Conservation (phyloP, 2,113 vertebrate genomes). For the Zosterops lateralis region DNA sequence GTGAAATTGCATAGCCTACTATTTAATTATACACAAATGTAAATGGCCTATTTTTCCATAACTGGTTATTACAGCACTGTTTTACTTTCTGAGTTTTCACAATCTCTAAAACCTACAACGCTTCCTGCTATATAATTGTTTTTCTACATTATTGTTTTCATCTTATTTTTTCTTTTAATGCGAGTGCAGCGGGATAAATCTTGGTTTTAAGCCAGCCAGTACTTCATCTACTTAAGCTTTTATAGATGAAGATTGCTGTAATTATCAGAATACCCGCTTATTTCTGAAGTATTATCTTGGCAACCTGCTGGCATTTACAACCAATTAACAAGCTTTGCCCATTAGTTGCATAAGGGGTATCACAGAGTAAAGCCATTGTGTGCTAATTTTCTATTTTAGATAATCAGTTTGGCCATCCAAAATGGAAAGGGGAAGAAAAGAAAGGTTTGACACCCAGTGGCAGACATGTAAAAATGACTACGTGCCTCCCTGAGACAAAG, state of each 20-base stretch:
- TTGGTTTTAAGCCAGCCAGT: constrained; percentile 87
- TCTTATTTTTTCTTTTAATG: constrained; percentile 88
- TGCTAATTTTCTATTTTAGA: constrained; percentile 91
- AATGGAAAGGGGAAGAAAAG: constrained; percentile 82
- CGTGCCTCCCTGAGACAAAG: constrained; percentile 81
- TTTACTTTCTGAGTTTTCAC: constrained; percentile 88
- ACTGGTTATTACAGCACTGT: constrained; percentile 89
- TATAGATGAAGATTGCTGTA: constrained; percentile 99
- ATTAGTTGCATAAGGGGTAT: constrained; percentile 95
- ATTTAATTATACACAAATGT: constrained; percentile 88
- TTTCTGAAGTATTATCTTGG: constrained; percentile 97
- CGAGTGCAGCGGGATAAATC: constrained; percentile 90
- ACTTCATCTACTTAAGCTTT: constrained; percentile 92
- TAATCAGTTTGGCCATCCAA: constrained; percentile 84
- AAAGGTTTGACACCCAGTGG: constrained; percentile 85
- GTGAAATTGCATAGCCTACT: constrained; percentile 87
- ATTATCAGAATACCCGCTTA: constrained; percentile 99
- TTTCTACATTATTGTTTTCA: constrained; percentile 84
- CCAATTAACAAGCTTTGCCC: constrained; percentile 98
- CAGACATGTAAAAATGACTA: constrained; percentile 80
- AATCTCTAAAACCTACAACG: constrained; percentile 84
- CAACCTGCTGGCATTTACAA: constrained; percentile 95
- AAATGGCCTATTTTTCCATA: constrained; percentile 87
- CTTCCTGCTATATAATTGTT: constrained; percentile 88
- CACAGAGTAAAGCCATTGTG: constrained; percentile 85